These are phyloP conservation scores for Magallana nippona DNA, from an alignment of 2,888 invertebrate species.

Conservation along the genomic window DNA sequence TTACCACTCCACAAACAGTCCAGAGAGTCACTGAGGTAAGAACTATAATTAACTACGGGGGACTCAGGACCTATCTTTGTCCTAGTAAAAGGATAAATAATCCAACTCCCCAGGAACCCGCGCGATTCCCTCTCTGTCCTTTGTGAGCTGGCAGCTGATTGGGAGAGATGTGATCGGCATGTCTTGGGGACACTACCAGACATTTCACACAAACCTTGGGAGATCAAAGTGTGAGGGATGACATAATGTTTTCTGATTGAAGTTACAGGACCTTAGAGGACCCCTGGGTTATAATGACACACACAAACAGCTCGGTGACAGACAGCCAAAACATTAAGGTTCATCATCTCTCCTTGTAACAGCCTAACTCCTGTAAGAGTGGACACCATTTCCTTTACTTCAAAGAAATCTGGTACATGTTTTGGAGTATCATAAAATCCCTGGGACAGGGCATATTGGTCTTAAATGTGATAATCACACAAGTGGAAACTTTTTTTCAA, in stretches of 20 bases:
- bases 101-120: neutral
- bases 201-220: conserved; percentile 17
- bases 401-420: neutral
- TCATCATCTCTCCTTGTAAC: neutral
- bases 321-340: neutral
- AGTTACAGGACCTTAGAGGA: conserved; percentile 11
- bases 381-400: conserved; percentile 11
- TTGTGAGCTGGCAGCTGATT: conserved; percentile 21
- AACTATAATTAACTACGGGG: neutral
- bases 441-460: no score
- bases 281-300: conserved; percentile 16
- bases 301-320: neutral
- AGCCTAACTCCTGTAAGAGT: neutral
- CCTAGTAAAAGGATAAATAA: neutral
- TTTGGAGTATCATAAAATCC: neutral
- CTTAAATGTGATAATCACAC: no score
- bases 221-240: conserved; percentile 29
- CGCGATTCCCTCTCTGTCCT: neutral
- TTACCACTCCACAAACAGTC: neutral
- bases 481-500: no score
- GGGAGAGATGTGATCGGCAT: neutral
- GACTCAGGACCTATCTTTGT: neutral
- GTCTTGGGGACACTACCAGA: conserved; percentile 14
- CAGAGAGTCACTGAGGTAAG: neutral
- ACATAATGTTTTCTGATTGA: conserved; percentile 9